Evolutionary conservation across 2,113 vertebrate species (phyloP).

Genomic region (Phalacrocorax aristotelis): DNA sequence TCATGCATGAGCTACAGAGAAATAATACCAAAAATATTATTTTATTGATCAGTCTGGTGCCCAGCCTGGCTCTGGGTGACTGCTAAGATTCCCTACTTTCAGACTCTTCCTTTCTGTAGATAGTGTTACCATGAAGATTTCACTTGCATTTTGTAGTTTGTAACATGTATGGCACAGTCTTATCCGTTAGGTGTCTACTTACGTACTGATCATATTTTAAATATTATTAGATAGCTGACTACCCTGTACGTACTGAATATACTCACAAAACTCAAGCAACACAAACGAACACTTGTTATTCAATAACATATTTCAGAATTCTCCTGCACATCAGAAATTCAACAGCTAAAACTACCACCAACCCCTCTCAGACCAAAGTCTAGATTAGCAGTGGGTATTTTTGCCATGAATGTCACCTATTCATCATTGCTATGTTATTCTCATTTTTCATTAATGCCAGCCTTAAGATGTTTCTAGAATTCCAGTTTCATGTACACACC

Average conservation of each 20-base stretch:
- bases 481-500: accelerated
- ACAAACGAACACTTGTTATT: background rate
- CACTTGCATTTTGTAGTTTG: background rate
- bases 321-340: background rate
- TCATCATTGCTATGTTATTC: background rate
- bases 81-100: background rate
- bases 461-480: background rate
- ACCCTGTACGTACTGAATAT: background rate
- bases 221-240: background rate
- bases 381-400: background rate
- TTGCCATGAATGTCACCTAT: background rate
- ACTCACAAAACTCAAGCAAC: background rate
- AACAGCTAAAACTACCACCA: background rate
- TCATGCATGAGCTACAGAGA: background rate
- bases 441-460: background rate
- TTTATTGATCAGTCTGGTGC: background rate
- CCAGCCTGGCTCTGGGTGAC: background rate
- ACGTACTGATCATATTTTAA: background rate
- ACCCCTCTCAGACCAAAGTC: background rate
- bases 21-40: background rate
- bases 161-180: background rate
- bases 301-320: background rate
- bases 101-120: background rate
- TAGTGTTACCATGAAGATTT: background rate
- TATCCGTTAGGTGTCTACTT: background rate